A percentile compares a stretch with the other conserved stretches of the same genome.
These are phyloP conservation scores for Aquatica leii DNA, from an alignment of 2,888 invertebrate species.

Conservation along the genomic window DNA sequence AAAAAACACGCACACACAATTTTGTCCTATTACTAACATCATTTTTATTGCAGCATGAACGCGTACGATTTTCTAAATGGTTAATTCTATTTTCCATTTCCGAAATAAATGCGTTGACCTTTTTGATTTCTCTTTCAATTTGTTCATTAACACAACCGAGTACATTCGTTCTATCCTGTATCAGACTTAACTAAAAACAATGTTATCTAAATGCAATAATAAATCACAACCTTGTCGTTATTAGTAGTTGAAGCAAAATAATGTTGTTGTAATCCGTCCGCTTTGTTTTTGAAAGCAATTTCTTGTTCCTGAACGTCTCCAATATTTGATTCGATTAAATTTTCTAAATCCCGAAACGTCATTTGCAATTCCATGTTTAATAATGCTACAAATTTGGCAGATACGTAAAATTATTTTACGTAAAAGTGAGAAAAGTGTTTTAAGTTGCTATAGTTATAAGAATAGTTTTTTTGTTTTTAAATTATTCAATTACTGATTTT, in stretches of 20 bases:
- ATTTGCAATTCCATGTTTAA: constrained; percentile 6
- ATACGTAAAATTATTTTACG: neutral
- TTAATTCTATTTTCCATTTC: constrained; percentile 3
- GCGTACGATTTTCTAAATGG: constrained; percentile 12
- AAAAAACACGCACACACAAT: constrained; percentile 11
- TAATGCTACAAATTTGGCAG: constrained; percentile 15
- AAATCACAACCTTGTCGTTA: constrained; percentile 15
- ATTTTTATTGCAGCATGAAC: too few relatives aligned
- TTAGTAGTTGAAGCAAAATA: neutral
- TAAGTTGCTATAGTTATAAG: too few relatives aligned
- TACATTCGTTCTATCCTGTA: neutral
- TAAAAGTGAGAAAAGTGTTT: neutral
- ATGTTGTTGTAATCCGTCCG: neutral
- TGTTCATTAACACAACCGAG: neutral
- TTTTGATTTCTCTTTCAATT: constrained; percentile 7
- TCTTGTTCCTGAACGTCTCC: constrained; percentile 14
- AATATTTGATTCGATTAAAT: constrained; percentile 13
- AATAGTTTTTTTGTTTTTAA: too few relatives aligned
- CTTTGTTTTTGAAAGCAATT: constrained; percentile 18
- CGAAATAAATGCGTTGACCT: neutral
- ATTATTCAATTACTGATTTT: too few relatives aligned
- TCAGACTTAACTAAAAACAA: neutral
- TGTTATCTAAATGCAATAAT: neutral
- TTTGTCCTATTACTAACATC: constrained; percentile 10
- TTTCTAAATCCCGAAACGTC: constrained; percentile 22